Conservation (phyloP, 2,797 vertebrate genomes). For the Xenops minutus region DNA sequence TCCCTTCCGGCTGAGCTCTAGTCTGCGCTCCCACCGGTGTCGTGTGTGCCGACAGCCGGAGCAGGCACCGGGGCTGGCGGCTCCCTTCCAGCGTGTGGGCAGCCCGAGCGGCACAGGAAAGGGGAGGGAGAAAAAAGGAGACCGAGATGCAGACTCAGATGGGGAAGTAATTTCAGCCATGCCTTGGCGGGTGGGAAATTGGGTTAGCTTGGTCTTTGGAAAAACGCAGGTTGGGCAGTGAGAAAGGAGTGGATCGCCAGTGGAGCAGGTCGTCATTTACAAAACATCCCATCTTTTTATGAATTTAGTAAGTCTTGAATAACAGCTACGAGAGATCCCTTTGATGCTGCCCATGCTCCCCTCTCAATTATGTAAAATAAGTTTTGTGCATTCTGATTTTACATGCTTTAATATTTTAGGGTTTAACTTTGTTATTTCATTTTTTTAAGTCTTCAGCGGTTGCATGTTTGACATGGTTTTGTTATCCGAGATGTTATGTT, state of each 20-base stretch:
- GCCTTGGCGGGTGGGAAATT: not conserved
- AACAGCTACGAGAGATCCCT: not conserved
- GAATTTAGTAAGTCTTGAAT: not conserved
- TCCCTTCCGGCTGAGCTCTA: constrained; percentile 51
- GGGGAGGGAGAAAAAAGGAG: not conserved
- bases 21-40: constrained; percentile 38
- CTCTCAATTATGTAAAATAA: not conserved
- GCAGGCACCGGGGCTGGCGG: constrained; percentile 8
- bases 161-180: not conserved
- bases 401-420: constrained; percentile 11
- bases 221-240: not conserved
- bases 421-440: not conserved
- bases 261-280: not conserved
- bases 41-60: constrained; percentile 31
- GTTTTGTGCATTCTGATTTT: not conserved
- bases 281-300: not conserved
- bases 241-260: not conserved
- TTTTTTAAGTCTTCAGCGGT: constrained; percentile 10
- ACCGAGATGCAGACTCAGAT: not conserved
- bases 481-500: constrained; percentile 66
- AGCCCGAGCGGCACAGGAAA: not conserved
- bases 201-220: not conserved
- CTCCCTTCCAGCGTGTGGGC: constrained; percentile 47
- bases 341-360: not conserved
- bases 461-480: constrained; percentile 60